Evolutionary conservation across 2,797 vertebrate species (phyloP).

Genomic region (Pantherophis alleghaniensis): DNA sequence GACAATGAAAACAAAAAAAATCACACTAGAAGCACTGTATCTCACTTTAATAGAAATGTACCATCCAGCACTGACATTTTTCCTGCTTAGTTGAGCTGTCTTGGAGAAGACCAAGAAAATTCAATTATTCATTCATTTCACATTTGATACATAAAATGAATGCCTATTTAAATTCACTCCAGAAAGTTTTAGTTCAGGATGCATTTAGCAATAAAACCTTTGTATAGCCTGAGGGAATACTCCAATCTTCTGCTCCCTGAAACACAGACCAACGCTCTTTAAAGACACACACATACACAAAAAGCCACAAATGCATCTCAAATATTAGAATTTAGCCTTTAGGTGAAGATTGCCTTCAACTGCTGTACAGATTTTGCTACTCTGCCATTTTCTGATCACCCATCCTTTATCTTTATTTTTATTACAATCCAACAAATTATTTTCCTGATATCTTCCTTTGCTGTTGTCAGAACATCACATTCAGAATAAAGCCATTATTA

Average conservation of each 20-base stretch:
- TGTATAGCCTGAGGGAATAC: slow-evolving; percentile 13
- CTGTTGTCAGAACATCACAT: slow-evolving; percentile 16
- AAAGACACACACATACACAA: not conserved
- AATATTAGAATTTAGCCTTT: not conserved
- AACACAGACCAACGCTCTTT: slow-evolving; percentile 1
- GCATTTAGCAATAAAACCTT: slow-evolving; percentile 32
- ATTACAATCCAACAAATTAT: not conserved
- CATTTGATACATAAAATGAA: slow-evolving; percentile 19
- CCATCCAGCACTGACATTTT: accelerated
- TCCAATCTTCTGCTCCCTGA: slow-evolving; percentile 1
- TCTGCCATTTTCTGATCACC: not conserved
- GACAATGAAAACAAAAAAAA: not conserved
- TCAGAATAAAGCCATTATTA: not conserved
- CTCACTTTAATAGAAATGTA: not conserved
- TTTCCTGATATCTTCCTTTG: slow-evolving; percentile 16
- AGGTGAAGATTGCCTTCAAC: not conserved
- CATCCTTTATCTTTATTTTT: slow-evolving; percentile 6
- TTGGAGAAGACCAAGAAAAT: not conserved
- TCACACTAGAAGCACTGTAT: not conserved
- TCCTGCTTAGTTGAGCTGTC: not conserved
- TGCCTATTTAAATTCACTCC: slow-evolving; percentile 14
- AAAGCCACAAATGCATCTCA: not conserved
- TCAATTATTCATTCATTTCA: slow-evolving; percentile 32
- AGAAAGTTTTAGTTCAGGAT: slow-evolving; percentile 24
- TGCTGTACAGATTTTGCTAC: not conserved